These are phyloP conservation scores for Omphaloscelis lunosa DNA, from an alignment of 2,888 invertebrate species.

Conservation along the genomic window DNA sequence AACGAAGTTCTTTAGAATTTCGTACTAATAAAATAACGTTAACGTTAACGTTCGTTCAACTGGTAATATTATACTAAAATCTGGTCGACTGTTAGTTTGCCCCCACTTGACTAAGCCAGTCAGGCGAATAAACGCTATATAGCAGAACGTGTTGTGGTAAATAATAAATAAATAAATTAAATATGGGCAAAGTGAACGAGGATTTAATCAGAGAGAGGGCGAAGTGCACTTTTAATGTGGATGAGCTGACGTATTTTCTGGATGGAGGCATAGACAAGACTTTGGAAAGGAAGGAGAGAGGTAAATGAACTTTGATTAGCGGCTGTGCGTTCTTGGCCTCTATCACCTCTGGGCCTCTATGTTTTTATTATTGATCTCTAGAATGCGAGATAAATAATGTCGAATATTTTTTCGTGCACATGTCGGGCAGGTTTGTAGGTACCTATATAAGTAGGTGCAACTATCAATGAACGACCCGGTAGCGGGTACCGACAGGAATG, in stretches of 20 bases:
- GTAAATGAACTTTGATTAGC: slow-evolving; percentile 68
- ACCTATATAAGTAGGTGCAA: neutral
- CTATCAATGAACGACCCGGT: too few relatives aligned
- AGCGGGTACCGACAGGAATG: too few relatives aligned
- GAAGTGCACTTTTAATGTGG: slow-evolving; percentile 93
- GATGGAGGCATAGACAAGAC: slow-evolving; percentile 94
- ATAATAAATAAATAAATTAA: slow-evolving; percentile 20
- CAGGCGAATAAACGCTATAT: neutral
- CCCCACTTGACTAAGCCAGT: slow-evolving; percentile 38
- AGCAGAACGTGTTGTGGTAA: slow-evolving; percentile 21
- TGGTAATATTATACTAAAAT: too few relatives aligned
- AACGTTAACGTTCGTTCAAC: too few relatives aligned
- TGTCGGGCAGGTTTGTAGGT: neutral
- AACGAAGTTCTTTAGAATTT: too few relatives aligned
- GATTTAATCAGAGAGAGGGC: slow-evolving; percentile 93
- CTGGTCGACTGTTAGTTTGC: neutral
- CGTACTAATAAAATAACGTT: too few relatives aligned
- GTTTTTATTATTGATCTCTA: slow-evolving; percentile 12
- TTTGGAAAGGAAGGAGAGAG: slow-evolving; percentile 89
- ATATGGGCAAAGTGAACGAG: slow-evolving; percentile 89
- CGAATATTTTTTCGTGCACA: neutral
- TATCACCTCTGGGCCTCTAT: neutral
- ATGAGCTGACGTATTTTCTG: slow-evolving; percentile 94
- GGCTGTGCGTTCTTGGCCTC: neutral
- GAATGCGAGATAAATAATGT: neutral